Base-by-base conservation (phyloP, 1,140 invertebrate genomes). In the Wiebesia pumilae region DNA sequence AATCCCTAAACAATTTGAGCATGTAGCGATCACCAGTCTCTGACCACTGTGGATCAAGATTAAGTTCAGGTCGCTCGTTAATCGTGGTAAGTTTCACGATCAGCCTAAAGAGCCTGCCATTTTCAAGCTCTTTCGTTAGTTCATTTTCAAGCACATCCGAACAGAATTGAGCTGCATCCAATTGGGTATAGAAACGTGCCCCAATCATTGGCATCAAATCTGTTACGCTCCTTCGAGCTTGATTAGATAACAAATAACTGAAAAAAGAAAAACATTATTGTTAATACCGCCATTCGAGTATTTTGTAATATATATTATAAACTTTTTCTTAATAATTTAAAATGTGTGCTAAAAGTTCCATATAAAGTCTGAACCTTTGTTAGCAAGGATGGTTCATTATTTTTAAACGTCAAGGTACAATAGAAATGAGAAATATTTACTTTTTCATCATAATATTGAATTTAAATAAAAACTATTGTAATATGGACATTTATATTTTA, bases 141-240 rank as follows among this genome's bases (percentile, higher is more conserved):
- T 99, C 98, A 87, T 97, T 96, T 90, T 99, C 98, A 73, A 99
- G 94, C 30, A 97, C 95, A 92, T 99, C 98, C 40, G 96, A 96
- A 81, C 97, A 96, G 67, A 97, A 94, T 90, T 99, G 97, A 14
- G 98, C 95, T 7, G 97, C 96, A 93, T 99, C 98, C 88, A 99
- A 94, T 93, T 99, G 98, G 7, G 97, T 98, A 92, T 99, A 99
- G 94, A 99, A 99, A 87, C 98, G 94, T 16, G 98, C 98, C 62
- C 99, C 99, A 90, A 99, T 99, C 98, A 99, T 99, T 19, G 98
- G 98, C 99, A 99, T 99, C 87, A 99, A 95, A 94, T 99, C 98
- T 89, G 98, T 98, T 30, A 99, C 97, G 88, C 96, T 97, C 90
- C 97, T 96, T 88, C 96, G 94, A 83, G 95, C 90, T 93, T 95